Evolutionary conservation across 2,797 vertebrate species (phyloP).

Genomic region (Eulemur rubriventer): DNA sequence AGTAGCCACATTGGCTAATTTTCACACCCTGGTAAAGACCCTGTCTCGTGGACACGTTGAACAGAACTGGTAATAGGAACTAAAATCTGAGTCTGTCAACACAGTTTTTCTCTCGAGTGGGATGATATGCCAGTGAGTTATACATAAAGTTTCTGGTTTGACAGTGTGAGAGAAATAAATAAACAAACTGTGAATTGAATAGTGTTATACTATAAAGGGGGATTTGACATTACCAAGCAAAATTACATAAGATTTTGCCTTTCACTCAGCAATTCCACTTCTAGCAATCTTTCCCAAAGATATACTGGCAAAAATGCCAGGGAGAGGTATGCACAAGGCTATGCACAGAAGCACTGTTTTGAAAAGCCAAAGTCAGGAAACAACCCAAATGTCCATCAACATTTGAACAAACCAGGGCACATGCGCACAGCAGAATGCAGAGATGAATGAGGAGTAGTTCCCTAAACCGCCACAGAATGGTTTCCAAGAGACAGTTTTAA

Average conservation of each 20-base stretch:
- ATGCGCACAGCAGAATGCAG: accelerated
- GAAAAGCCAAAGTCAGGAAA: background rate
- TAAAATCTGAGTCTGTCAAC: background rate
- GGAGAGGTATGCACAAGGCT: background rate
- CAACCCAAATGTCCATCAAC: background rate
- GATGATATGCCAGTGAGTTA: background rate
- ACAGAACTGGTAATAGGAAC: background rate
- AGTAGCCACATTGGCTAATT: background rate
- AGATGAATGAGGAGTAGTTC: background rate
- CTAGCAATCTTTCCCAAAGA: background rate
- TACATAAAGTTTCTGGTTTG: background rate
- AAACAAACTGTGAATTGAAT: background rate
- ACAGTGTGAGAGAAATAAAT: background rate
- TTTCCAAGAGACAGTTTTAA: background rate
- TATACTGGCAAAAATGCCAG: background rate
- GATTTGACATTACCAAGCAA: background rate
- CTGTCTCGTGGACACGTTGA: background rate
- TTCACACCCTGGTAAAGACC: background rate
- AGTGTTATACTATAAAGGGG: background rate
- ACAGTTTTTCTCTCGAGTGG: background rate
- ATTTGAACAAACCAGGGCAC: background rate
- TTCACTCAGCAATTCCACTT: background rate
- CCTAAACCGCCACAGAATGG: accelerated
- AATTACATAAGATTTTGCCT: background rate
- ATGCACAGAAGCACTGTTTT: background rate